These are phyloP conservation scores for Poecilia velifera DNA, from an alignment of 2,797 vertebrate species.

Conservation along the genomic window DNA sequence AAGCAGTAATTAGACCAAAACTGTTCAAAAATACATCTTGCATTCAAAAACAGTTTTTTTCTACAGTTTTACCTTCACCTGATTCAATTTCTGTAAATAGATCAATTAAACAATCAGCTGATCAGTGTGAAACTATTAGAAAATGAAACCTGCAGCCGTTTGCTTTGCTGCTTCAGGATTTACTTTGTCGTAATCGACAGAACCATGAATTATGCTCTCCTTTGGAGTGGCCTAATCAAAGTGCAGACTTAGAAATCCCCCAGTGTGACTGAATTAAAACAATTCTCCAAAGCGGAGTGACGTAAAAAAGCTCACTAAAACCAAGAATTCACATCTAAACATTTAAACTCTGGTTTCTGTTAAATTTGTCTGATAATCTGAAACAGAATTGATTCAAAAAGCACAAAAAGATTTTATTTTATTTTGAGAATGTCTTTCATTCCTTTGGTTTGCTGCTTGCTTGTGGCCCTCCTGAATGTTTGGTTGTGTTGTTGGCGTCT, in stretches of 20 bases:
- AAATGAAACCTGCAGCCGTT: no score
- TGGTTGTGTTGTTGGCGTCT: background rate
- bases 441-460: slow-evolving; percentile 53
- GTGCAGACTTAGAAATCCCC: background rate
- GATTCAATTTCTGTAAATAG: no score
- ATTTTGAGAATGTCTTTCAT: slow-evolving; percentile 28
- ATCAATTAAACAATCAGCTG: no score
- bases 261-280: background rate
- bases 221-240: background rate
- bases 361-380: background rate
- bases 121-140: no score
- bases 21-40: no score
- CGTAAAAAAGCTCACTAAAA: no score
- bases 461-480: slow-evolving; percentile 9
- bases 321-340: background rate
- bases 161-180: background rate
- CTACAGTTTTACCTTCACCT: no score
- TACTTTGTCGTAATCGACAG: fast-evolving
- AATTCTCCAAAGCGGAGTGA: background rate
- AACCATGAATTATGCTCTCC: background rate
- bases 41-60: no score
- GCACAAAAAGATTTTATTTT: slow-evolving; percentile 4
- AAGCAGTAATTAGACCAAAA: no score
- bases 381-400: background rate
- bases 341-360: background rate